Base-by-base conservation (phyloP, 2,888 invertebrate species). In the Nowickia ferox region DNA sequence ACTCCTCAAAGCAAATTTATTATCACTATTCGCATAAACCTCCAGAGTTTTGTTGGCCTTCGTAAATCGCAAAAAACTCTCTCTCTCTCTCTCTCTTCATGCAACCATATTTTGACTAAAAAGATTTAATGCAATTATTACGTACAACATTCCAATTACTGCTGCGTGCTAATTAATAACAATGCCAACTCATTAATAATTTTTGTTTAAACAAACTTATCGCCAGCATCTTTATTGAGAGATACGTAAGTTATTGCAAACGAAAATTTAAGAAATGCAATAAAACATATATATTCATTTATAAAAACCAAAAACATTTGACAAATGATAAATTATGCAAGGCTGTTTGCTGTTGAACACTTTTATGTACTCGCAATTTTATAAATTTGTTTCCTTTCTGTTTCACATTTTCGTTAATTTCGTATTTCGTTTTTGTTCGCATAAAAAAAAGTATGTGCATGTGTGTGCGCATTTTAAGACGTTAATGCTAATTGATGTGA, bases 401-500 rank as follows among this genome's bases (percentile, higher is more conserved):
- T 11, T 48, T 19, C 42, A 11, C 40, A 40, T 38, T 78, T 61
- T 53, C 11, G 38, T n/a, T 22, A 48, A 0, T 15, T 19, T n/a
- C 68, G 17, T 40, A n/a, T 17, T 11, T 48, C 1, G 0, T 2
- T 65, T 42, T 65, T 53, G 22, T 48, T 15, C 48, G 38, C 19
- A 9, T 53, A 17, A 30, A 30, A 30, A 17, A 30, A 30, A 30
- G 30, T 38, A 22, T 8, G 0, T 65, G 40, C 71, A n/a, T 42
- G 22, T 59, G 17, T 63, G n/a, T 17, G 48, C 46, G 13, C 10
- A 30, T 61, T 75, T 82, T 76, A 74, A 82, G 85, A 86, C 82
- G 69, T 86, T 86, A 86, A 86, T 83, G 82, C 85, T 86, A 86
- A 86, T 86, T 86, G 85, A 86, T 86, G 85, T 85, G 86, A 87